Evolutionary conservation across 2,113 vertebrate genomes (phyloP).

Genomic region (Cynopterus brachyotis): DNA sequence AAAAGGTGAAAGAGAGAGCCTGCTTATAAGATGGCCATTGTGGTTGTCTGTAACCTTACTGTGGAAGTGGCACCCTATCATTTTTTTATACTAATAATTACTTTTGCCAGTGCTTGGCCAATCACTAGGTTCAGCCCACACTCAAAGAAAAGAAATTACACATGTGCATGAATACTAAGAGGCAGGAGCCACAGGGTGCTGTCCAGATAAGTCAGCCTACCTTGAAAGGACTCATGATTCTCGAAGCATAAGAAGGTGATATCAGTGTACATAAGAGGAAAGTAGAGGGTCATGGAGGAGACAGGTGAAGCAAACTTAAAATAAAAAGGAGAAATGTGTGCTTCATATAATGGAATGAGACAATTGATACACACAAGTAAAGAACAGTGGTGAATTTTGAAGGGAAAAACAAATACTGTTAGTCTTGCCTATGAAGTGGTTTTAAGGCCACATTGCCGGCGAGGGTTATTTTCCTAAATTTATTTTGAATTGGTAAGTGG

Average conservation of each 20-base stretch:
- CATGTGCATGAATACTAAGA: neutral
- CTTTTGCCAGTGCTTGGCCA: neutral
- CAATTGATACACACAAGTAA: slow-evolving; percentile 3
- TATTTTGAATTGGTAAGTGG: slow-evolving; percentile 41
- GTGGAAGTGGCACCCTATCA: neutral
- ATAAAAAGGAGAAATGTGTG: too few relatives aligned
- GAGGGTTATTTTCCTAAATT: slow-evolving; percentile 59
- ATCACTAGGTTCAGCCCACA: neutral
- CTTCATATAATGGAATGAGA: slow-evolving; percentile 25
- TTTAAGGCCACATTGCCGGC: slow-evolving; percentile 24
- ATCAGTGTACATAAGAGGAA: neutral
- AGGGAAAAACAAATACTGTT: slow-evolving; percentile 39
- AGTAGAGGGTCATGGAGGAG: neutral
- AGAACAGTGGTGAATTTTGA: slow-evolving; percentile 31
- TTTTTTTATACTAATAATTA: neutral
- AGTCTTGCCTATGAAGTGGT: neutral
- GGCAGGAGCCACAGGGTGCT: neutral
- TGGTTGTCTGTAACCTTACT: neutral
- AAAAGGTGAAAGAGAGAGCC: neutral
- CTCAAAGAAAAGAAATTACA: neutral
- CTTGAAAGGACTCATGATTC: neutral
- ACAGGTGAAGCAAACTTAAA: neutral
- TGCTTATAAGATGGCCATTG: neutral
- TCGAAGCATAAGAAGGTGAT: neutral
- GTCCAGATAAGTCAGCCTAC: neutral